A percentile compares a stretch with the other conserved stretches of the same genome.
These are phyloP conservation scores for Drosophila putrida DNA, from an alignment of 2,888 invertebrate species.

Conservation along the genomic window DNA sequence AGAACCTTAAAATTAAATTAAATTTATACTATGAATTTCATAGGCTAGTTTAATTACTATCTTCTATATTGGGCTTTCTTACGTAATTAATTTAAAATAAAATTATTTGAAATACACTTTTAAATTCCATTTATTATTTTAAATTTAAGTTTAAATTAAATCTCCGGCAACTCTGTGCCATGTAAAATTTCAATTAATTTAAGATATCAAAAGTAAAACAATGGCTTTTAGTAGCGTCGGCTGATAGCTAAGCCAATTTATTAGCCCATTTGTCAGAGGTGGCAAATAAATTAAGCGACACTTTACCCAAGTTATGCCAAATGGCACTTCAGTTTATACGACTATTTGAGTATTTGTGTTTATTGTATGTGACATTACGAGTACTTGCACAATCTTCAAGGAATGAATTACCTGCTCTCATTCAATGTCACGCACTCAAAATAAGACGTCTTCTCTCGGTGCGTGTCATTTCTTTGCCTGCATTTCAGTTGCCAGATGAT, in stretches of 20 bases:
- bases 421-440: constrained; percentile 50
- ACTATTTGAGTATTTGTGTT: constrained; percentile 9
- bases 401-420: constrained; percentile 45
- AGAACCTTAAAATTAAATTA: too few species aligned
- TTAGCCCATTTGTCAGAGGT: constrained; percentile 45
- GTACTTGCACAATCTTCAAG: constrained; percentile 19
- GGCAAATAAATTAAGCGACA: constrained; percentile 48
- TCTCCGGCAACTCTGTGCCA: not conserved
- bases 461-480: constrained; percentile 29
- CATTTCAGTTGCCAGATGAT: constrained; percentile 19
- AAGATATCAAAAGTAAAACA: not conserved
- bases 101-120: not conserved
- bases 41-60: too few species aligned
- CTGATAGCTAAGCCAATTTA: constrained; percentile 37
- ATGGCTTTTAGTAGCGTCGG: not conserved
- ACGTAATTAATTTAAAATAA: too few species aligned
- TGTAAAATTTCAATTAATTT: constrained; percentile 16
- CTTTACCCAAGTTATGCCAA: constrained; percentile 40
- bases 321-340: constrained; percentile 34
- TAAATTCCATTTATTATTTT: not conserved
- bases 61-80: too few species aligned
- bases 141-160: not conserved
- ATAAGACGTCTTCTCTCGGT: constrained; percentile 32
- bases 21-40: too few species aligned
- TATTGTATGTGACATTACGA: constrained; percentile 29